Evolutionary conservation across 2,888 invertebrate species (phyloP).

Genomic region (Folsomia manolachei): DNA sequence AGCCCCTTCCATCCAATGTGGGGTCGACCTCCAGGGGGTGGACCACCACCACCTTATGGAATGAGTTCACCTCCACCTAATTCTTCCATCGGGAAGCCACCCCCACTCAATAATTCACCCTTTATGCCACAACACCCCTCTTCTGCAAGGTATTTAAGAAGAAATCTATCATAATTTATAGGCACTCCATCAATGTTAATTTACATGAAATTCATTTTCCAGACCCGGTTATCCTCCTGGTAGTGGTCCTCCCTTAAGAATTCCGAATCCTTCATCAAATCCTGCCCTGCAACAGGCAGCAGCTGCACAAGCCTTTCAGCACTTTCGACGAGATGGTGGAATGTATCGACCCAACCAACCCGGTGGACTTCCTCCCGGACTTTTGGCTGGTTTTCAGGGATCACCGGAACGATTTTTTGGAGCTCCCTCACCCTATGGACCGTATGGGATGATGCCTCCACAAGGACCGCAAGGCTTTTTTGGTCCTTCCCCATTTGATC

Average conservation of each 20-base stretch:
- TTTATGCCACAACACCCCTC: background rate
- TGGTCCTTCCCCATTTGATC: slow-evolving; percentile 35
- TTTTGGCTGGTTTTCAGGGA: slow-evolving; percentile 34
- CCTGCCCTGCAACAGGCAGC: slow-evolving; percentile 41
- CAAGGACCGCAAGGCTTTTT: slow-evolving; percentile 40
- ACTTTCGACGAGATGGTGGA: background rate
- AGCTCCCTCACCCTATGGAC: slow-evolving; percentile 1
- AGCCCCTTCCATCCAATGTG: slow-evolving; percentile 45
- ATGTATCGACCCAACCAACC: slow-evolving; percentile 37
- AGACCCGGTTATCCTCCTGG: slow-evolving; percentile 37
- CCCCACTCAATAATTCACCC: slow-evolving; percentile 43
- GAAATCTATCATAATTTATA: no score
- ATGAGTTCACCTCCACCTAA: no score
- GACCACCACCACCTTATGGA: slow-evolving; percentile 33
- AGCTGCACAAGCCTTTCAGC: slow-evolving; percentile 26
- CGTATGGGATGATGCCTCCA: background rate
- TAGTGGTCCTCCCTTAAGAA: slow-evolving; percentile 42
- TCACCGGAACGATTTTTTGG: slow-evolving; percentile 25
- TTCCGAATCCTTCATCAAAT: slow-evolving; percentile 45
- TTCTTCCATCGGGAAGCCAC: slow-evolving; percentile 46
- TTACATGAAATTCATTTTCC: no score
- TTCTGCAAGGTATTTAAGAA: background rate
- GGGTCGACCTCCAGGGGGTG: slow-evolving; percentile 36
- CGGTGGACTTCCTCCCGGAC: slow-evolving; percentile 29
- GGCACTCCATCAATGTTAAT: no score